phyloP scores from a whole-genome alignment of 2,797 vertebrate species.

The Sarcoramphus papa region DNA sequence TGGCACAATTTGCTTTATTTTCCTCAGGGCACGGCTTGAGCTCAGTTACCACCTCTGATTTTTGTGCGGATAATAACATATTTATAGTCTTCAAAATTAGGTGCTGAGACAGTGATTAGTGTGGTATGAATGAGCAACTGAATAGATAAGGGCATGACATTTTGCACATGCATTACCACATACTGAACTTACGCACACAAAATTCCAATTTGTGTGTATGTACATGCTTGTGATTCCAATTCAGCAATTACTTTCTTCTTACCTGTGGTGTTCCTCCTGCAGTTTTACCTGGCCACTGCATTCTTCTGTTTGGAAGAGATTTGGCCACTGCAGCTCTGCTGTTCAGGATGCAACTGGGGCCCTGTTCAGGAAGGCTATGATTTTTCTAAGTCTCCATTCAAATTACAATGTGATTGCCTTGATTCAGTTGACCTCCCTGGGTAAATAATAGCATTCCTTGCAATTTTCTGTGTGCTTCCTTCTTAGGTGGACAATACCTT shows the following conservation, averaged over 20 bases:
- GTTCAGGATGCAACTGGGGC: not conserved
- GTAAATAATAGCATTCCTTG: not conserved
- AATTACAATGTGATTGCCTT: not conserved
- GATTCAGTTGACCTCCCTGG: not conserved
- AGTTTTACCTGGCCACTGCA: not conserved
- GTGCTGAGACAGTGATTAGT: constrained; percentile 52
- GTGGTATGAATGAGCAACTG: not conserved
- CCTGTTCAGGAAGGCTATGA: not conserved
- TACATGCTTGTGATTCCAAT: not conserved
- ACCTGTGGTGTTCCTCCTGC: not conserved
- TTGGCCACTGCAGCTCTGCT: not conserved
- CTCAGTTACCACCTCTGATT: constrained; percentile 62
- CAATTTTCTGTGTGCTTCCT: not conserved
- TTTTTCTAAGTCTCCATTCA: not conserved
- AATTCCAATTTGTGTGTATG: not conserved
- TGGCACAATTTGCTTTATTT: constrained; percentile 56
- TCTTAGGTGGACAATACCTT: not conserved
- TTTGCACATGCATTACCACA: constrained; percentile 39
- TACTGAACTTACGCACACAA: not conserved
- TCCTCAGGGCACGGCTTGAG: constrained; percentile 53
- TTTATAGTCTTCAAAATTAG: constrained; percentile 57
- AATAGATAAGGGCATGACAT: constrained; percentile 50
- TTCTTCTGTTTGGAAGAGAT: not conserved
- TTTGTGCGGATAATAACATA: constrained; percentile 64
- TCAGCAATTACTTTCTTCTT: not conserved